Percentiles rank a stretch among this genome's conserved stretches.
phyloP scores from a whole-genome alignment of 2,113 vertebrate genomes.

The Cervus canadensis region DNA sequence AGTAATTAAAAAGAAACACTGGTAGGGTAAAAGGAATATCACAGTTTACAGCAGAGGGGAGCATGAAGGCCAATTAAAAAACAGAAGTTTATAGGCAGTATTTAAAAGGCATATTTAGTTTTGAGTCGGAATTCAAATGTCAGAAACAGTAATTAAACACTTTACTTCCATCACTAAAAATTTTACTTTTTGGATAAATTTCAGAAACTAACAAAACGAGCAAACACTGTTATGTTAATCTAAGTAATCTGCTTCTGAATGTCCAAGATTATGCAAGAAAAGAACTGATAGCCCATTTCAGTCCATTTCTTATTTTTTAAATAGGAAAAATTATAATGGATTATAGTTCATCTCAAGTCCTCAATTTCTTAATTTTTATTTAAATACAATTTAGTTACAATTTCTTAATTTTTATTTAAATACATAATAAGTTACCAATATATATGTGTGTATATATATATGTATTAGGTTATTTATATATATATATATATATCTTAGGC shows the following conservation, averaged over 20 bases:
- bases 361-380: background rate
- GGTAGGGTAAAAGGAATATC: background rate
- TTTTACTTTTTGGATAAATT: background rate
- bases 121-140: conserved; percentile 16
- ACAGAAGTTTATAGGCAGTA: background rate
- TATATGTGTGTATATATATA: background rate
- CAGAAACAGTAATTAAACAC: background rate
- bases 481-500: background rate
- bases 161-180: background rate
- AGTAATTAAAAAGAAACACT: background rate
- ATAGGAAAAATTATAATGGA: background rate
- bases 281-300: background rate
- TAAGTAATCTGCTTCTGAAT: background rate
- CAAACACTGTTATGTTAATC: background rate
- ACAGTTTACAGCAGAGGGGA: background rate
- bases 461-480: background rate
- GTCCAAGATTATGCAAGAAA: background rate
- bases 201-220: background rate
- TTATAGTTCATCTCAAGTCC: background rate
- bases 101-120: background rate
- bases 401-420: conserved; percentile 10
- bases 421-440: background rate
- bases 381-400: background rate
- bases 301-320: background rate
- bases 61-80: background rate